Evolutionary conservation across 1,140 invertebrate species (phyloP).

Genomic region (Oedothorax gibbosus): DNA sequence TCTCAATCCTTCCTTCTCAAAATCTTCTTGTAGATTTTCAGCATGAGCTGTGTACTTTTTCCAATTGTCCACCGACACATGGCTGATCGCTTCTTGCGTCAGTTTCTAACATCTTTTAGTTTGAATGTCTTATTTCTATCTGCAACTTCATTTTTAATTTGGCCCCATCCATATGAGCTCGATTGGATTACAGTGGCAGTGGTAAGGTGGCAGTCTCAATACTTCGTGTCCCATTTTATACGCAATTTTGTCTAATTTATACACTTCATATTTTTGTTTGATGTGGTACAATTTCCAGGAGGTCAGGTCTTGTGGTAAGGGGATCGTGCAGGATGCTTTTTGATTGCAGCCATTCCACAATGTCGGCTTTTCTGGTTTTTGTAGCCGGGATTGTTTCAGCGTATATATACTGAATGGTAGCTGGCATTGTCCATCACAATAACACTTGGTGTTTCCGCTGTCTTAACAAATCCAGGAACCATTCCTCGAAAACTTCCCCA

Average conservation of each 20-base stretch:
- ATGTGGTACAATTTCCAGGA: neutral
- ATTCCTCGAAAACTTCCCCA: neutral
- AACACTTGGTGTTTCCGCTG: neutral
- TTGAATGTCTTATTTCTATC: too few relatives aligned
- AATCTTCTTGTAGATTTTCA: conserved; percentile 37
- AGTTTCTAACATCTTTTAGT: neutral
- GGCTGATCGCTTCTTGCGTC: neutral
- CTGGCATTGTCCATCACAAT: conserved; percentile 10
- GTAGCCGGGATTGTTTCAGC: neutral
- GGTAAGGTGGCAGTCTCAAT: neutral
- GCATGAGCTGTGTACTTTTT: neutral
- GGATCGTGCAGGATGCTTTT: neutral
- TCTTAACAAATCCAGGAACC: conserved; percentile 15
- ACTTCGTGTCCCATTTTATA: conserved; percentile 21
- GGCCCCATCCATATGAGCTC: neutral
- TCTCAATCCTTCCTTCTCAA: too few relatives aligned
- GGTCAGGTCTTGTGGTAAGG: too few relatives aligned
- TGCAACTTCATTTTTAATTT: too few relatives aligned
- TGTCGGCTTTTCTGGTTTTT: neutral
- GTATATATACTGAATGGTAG: neutral
- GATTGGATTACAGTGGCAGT: conserved; percentile 9
- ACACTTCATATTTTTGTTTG: neutral
- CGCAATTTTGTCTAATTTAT: neutral
- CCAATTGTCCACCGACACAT: neutral
- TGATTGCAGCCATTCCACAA: neutral